Evolutionary conservation across 2,888 invertebrate genomes (phyloP), one percentile per base, ranked within the genome.

Genomic region (Erebia ligea): DNA sequence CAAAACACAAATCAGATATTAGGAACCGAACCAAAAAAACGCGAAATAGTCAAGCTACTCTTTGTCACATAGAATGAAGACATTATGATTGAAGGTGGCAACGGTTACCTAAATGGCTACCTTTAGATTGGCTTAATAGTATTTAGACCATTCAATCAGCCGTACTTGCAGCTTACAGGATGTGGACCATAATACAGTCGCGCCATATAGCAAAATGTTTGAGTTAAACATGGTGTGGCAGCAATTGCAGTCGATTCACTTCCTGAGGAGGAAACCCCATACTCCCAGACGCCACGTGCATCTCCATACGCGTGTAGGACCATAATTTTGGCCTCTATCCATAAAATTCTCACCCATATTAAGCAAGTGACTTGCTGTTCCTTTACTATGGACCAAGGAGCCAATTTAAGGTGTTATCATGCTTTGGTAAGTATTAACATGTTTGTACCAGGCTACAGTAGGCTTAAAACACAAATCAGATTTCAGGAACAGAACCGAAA

Each of bases 241-340:
- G 56, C 50, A 50, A 59, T 62, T 48, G 62, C 42, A 68, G 58
- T 65, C 62, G 66, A 71, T 70, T 77, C 76, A 75, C 76, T 75
- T 77, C 76, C 75, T 68, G 81, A 17, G 82, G 81, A 78, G 85
- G 81, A 76, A 83, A 83, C 82, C 82, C 86, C 82, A n/a, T 68
- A 76, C 75, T 62, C 63, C 68, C 80, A 86, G 87, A 86, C 85
- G 82, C 84, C 89, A 90, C 90, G 90, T 89, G 91, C 86, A 86
- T 81, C 84, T 78, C 91, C 90, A 81, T 90, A 89, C 76, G 86
- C 77, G 52, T 68, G 73, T 78, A 79, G 79, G 77, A 79, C 91
- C 91, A 91, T 91, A 90, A 87, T 86, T 91, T 90, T 89, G 91
- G 91, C 82, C 82, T 81, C 89, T 79, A 88, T 85, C 89, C 90